Base-by-base conservation (phyloP, 2,888 invertebrate genomes). In the Blomia tropicalis region DNA sequence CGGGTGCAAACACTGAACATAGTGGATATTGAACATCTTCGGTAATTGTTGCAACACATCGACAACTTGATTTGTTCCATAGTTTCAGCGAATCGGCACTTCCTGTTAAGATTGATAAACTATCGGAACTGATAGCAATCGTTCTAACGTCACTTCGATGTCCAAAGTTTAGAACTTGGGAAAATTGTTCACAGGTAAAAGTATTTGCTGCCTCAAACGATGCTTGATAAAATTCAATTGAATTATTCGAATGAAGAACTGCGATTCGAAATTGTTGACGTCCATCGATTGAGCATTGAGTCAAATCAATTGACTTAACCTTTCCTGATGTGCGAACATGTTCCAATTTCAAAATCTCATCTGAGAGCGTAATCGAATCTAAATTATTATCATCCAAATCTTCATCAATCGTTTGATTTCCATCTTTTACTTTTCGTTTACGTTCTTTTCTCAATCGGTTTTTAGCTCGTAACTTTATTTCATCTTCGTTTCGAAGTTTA, bases 141-240 rank as follows among this genome's bases (percentile, higher is more conserved):
- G 86, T 82, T 58, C 90, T 79, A 4, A 93, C 85, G 71, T 95
- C 90, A 53, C 85, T 85, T 63, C 88, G 83, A 75, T 96, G 96
- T 0, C 95, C 95, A 17, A 78, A 77, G 1, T 78, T 77, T 53
- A 91, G 78, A 60, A 80, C 81, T 73, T 70, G 77, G 70, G 65
- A 31, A 41, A 43, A 30, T 67, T 70, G 70, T 69, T 77, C 76
- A 68, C 87, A 79, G 11, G 25, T 17, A 66, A 81, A 71, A 59
- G 81, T 79, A 72, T 25, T 27, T n/a, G 22, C 27, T 22, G 7
- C 27, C 41, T 41, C n/a, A 2, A 56, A 3, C 87, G 71, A 71
- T 85, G 85, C 2, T 81, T 80, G 4, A 81, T 83, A 82, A 62
- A 89, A 72, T 67, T 84, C 83, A 5, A 91, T 75, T 1, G 80